Evolutionary conservation across 2,888 invertebrate species (phyloP).

Genomic region (Philereme vetulata): DNA sequence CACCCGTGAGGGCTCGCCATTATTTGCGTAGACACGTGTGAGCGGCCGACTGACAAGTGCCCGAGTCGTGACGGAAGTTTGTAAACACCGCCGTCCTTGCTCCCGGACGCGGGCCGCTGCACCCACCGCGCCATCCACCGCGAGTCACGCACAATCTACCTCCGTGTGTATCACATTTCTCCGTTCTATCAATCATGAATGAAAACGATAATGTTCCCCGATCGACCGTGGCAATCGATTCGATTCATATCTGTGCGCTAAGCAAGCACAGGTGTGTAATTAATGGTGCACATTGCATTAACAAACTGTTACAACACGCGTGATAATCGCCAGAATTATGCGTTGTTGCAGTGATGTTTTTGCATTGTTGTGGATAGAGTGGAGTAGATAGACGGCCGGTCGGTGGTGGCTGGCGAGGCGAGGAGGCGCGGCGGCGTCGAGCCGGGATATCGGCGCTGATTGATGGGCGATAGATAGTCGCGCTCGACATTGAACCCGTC

Average conservation of each 20-base stretch:
- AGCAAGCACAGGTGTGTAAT: slow-evolving; percentile 58
- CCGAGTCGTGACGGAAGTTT: slow-evolving; percentile 76
- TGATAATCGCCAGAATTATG: slow-evolving; percentile 44
- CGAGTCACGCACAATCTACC: slow-evolving; percentile 65
- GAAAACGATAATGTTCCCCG: slow-evolving; percentile 63
- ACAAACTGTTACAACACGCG: slow-evolving; percentile 52
- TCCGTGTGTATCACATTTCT: slow-evolving; percentile 59
- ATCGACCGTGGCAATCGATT: slow-evolving; percentile 65
- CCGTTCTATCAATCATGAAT: slow-evolving; percentile 62
- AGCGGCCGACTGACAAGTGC: slow-evolving; percentile 70
- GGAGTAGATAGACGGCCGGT: slow-evolving; percentile 1
- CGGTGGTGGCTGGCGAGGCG: slow-evolving; percentile 30
- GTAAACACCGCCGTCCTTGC: slow-evolving; percentile 80
- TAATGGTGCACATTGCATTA: slow-evolving; percentile 52
- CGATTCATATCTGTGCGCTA: slow-evolving; percentile 53
- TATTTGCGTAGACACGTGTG: slow-evolving; percentile 81
- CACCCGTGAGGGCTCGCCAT: slow-evolving; percentile 77
- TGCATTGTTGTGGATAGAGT: slow-evolving; percentile 25
- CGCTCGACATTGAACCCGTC: slow-evolving; percentile 80
- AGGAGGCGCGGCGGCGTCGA: slow-evolving; percentile 29
- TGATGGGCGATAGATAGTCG: slow-evolving; percentile 79
- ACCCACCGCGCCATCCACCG: slow-evolving; percentile 38
- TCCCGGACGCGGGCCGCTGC: slow-evolving; percentile 62
- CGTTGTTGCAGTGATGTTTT: slow-evolving; percentile 30
- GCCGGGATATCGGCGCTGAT: slow-evolving; percentile 59